Evolutionary conservation across 2,113 vertebrate species (phyloP).

Genomic region (Misgurnus anguillicaudatus): DNA sequence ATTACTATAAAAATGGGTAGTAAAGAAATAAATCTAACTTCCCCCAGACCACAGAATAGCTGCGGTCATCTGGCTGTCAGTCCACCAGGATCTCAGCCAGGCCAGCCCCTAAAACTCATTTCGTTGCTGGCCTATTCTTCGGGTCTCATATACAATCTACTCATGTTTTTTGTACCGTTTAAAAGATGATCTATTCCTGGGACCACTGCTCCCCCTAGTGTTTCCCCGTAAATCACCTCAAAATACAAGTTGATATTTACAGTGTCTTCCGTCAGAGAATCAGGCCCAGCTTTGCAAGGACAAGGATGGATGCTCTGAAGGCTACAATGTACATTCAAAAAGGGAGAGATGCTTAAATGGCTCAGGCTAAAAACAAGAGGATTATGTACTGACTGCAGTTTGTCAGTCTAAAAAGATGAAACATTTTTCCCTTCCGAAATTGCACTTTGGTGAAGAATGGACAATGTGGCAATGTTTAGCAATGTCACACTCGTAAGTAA

Average conservation of each 20-base stretch:
- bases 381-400: slow-evolving; percentile 35
- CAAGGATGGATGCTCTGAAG: slow-evolving; percentile 62
- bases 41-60: slow-evolving; percentile 47
- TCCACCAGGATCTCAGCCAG: slow-evolving; percentile 79
- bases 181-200: slow-evolving; percentile 40
- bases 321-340: slow-evolving; percentile 74
- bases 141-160: slow-evolving; percentile 53
- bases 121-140: slow-evolving; percentile 40
- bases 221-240: slow-evolving; percentile 55
- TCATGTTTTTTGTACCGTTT: slow-evolving; percentile 25
- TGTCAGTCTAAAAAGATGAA: slow-evolving; percentile 48
- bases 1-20: slow-evolving; percentile 36
- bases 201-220: slow-evolving; percentile 67
- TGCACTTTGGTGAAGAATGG: slow-evolving; percentile 83
- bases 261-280: slow-evolving; percentile 59
- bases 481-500: slow-evolving; percentile 49
- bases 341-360: slow-evolving; percentile 65
- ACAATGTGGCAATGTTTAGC: slow-evolving; percentile 59
- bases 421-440: slow-evolving; percentile 73
- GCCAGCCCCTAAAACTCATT: slow-evolving; percentile 55
- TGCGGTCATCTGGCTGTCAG: slow-evolving; percentile 70
- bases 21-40: slow-evolving; percentile 31
- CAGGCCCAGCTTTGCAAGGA: slow-evolving; percentile 33
- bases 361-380: slow-evolving; percentile 50
- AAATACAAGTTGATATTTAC: slow-evolving; percentile 65